These are phyloP conservation scores for Pegoplata infirma DNA, from an alignment of 2,888 invertebrate genomes.

Conservation along the genomic window DNA sequence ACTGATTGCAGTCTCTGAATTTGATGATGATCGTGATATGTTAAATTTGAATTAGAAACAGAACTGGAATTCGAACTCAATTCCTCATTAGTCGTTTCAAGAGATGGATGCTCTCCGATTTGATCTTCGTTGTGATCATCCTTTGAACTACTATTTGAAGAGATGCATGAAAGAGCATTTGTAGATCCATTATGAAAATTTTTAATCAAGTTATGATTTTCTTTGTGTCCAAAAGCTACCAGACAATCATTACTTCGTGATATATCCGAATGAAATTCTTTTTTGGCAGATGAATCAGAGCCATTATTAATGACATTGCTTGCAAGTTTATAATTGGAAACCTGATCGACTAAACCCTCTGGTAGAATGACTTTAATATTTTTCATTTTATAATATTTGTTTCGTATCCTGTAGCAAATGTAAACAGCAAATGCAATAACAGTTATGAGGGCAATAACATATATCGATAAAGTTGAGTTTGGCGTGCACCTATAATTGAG, in stretches of 20 bases:
- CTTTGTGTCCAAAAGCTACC: constrained; percentile 62
- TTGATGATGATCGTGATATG: constrained; percentile 28
- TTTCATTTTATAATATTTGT: constrained; percentile 70
- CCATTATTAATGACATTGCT: constrained; percentile 54
- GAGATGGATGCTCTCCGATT: constrained; percentile 40
- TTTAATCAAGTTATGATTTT: constrained; percentile 63
- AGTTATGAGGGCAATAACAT: constrained; percentile 55
- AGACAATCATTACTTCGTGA: constrained; percentile 64
- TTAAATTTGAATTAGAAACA: constrained; percentile 30
- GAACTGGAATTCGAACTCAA: constrained; percentile 48
- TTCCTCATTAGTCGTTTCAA: constrained; percentile 58
- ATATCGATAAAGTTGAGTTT: constrained; percentile 34
- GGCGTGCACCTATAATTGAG: constrained; percentile 28
- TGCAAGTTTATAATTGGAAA: constrained; percentile 60
- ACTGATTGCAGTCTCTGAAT: constrained; percentile 30
- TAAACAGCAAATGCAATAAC: constrained; percentile 48
- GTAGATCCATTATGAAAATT: constrained; percentile 46
- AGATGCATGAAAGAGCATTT: constrained; percentile 44
- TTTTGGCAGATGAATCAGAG: constrained; percentile 53
- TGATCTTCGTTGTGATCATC: constrained; percentile 37
- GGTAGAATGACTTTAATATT: constrained; percentile 70
- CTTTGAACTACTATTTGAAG: constrained; percentile 34
- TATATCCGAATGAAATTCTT: constrained; percentile 59
- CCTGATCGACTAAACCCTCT: constrained; percentile 67
- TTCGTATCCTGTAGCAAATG: constrained; percentile 62